phyloP scores from a whole-genome alignment of 2,797 vertebrate species.

The Megaceryle alcyon region DNA sequence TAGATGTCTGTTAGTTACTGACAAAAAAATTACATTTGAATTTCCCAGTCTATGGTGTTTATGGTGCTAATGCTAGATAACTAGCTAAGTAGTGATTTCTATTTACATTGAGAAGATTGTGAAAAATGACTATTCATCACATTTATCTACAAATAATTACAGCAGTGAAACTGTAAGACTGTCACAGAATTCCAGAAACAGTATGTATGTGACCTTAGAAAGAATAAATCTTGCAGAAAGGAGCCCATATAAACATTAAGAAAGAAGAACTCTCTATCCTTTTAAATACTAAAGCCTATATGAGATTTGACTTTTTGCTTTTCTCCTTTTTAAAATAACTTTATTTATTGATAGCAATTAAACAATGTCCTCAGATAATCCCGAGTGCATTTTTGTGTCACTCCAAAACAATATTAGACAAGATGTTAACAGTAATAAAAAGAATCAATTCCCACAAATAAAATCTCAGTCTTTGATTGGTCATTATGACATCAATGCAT shows the following conservation, averaged over 20 bases:
- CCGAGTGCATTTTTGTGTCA: neutral
- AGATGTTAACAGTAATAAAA: neutral
- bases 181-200: neutral
- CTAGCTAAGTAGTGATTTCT: neutral
- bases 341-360: neutral
- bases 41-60: neutral
- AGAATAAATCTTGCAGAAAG: neutral
- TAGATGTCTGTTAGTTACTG: neutral
- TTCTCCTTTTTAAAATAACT: neutral
- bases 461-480: neutral
- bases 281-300: neutral
- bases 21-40: neutral
- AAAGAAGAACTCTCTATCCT: neutral
- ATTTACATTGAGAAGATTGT: neutral
- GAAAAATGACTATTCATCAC: neutral
- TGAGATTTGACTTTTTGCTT: neutral
- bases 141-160: neutral
- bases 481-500: neutral
- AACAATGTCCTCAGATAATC: neutral
- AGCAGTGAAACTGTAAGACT: neutral
- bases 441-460: neutral
- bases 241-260: neutral
- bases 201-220: neutral
- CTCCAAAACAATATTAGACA: neutral
- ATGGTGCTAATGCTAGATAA: neutral